Conservation (phyloP, 2,113 vertebrate genomes). For the Montifringilla adamsi region DNA sequence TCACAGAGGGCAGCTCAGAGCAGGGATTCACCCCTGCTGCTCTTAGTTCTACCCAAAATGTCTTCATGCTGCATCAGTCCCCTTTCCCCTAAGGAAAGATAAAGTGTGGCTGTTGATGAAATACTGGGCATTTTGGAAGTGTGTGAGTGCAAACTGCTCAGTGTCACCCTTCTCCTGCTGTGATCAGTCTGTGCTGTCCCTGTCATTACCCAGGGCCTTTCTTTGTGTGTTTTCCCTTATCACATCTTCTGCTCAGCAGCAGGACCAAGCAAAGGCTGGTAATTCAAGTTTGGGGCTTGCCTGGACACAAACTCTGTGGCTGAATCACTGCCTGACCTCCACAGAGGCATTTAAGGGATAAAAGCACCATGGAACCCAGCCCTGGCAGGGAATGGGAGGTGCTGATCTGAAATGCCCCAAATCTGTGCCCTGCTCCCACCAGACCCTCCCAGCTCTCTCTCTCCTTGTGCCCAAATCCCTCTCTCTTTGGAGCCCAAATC, state of each 20-base stretch:
- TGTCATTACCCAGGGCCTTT: background rate
- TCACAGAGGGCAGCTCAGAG: background rate
- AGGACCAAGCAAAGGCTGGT: background rate
- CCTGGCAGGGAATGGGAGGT: background rate
- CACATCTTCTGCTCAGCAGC: background rate
- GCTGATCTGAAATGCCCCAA: background rate
- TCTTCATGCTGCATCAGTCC: background rate
- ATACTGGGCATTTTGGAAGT: background rate
- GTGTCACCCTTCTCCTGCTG: background rate
- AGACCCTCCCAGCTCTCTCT: background rate
- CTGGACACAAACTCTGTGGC: rapidly evolving
- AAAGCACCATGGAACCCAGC: rapidly evolving
- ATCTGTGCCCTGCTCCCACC: background rate
- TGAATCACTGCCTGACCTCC: background rate
- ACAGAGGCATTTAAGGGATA: background rate
- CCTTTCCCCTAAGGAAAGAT: background rate
- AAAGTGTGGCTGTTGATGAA: background rate
- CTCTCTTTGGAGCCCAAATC: background rate
- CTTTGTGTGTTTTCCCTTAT: background rate
- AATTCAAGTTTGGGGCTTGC: background rate
- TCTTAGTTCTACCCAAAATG: background rate
- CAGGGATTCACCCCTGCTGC: background rate
- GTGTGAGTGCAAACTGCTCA: background rate
- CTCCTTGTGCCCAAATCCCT: rapidly evolving
- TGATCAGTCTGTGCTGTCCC: background rate